Evolutionary conservation across 2,797 vertebrate genomes (phyloP), one percentile per base, ranked within the genome.

Genomic region (Ctenochaetus hawaiiensis): DNA sequence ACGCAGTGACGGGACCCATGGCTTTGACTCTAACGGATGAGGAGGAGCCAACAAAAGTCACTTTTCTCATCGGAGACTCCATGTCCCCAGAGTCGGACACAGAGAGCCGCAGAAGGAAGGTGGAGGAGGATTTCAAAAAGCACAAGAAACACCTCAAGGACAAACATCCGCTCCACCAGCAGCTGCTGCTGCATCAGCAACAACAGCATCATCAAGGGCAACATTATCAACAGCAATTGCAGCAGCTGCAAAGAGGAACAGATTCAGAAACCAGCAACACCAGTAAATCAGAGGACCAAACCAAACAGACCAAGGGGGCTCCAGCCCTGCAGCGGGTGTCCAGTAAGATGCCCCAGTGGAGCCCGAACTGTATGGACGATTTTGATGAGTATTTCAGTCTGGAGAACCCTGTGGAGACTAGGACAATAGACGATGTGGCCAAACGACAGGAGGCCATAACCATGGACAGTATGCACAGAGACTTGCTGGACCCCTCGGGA

Each of bases 51-150:
- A 92, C 95, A 16, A 99, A 98, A 88, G 98, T 99, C 88, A 99
- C 96, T 48, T 99, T 99, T 90, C 96, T 98, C 77, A 99, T 99
- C 1, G 98, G 98, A 5, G 97, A 98, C 88, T 99, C 98, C 54
- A 97, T 99, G 97, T 99, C 98, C 3, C 98, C 98, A 0, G 98
- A 99, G 53, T 99, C 98, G 2, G 98, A 99, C 94, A 97, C 96
- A 1, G 98, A 99, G 75, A 95, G 96, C 72, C 89, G 96, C n/a
- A 94, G 96, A 57, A 94, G 95, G 84, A 96, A 93, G 22, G 93
- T 98, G 82, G 96, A 91, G 66, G 95, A 97, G 86, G 96, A 97
- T 70, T 93, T 97, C 23, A 94, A 82, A 56, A 96, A 96, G 87
- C 95, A 97, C 91, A 96, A 93, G 91, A 96, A 94, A 44, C 91